Evolutionary conservation across 2,888 invertebrate species (phyloP).

Genomic region (Perizoma affinitatum): DNA sequence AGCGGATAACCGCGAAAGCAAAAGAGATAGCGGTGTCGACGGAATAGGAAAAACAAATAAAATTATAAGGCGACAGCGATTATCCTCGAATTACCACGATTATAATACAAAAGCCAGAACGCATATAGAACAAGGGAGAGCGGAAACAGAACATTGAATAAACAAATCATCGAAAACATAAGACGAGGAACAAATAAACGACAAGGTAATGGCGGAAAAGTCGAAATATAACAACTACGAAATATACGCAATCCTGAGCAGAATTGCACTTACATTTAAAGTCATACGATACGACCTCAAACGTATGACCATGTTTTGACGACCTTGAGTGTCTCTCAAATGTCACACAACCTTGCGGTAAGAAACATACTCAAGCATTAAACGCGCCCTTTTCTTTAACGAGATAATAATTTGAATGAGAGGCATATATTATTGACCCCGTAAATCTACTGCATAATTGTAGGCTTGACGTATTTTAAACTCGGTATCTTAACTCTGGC

Average conservation of each 20-base stretch:
- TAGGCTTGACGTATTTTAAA: conserved; percentile 30
- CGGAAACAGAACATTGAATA: conserved; percentile 25
- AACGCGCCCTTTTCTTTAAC: conserved; percentile 43
- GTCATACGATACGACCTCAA: conserved; percentile 29
- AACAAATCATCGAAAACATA: conserved; percentile 23
- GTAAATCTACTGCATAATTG: conserved; percentile 38
- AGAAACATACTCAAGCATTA: conserved; percentile 14
- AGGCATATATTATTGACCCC: conserved; percentile 30
- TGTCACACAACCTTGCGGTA: conserved; percentile 27
- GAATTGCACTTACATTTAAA: conserved; percentile 28
- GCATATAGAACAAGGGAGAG: conserved; percentile 20
- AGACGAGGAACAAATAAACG: conserved; percentile 21
- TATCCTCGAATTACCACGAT: conserved; percentile 23
- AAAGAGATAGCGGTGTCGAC: conserved; percentile 23
- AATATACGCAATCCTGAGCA: conserved; percentile 22
- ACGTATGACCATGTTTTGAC: conserved; percentile 34
- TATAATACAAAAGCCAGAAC: conserved; percentile 10
- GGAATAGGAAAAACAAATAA: conserved; percentile 12
- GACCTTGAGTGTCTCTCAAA: conserved; percentile 33
- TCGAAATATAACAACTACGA: conserved; percentile 38
- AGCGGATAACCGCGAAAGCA: conserved; percentile 10
- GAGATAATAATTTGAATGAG: conserved; percentile 39
- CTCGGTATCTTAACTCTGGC: conserved; percentile 16
- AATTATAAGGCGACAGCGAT: conserved; percentile 26
- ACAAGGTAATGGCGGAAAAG: conserved; percentile 19